Percentiles rank a stretch among this genome's conserved stretches.
Evolutionary conservation across 2,113 vertebrate species (phyloP).

Genomic region (Condylura cristata): DNA sequence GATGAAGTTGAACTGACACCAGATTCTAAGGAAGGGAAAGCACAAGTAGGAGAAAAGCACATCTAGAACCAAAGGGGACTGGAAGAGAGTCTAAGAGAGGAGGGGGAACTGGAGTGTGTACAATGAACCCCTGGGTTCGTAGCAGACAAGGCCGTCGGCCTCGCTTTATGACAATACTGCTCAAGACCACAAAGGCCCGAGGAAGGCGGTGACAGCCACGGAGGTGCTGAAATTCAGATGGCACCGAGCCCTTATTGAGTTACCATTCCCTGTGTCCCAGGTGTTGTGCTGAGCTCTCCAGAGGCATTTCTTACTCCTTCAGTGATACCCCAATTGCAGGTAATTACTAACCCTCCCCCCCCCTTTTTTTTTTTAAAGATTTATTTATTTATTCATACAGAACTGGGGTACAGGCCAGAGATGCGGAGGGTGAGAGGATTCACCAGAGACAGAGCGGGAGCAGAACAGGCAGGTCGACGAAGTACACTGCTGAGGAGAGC

Average conservation of each 20-base stretch:
- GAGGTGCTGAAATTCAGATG: not conserved
- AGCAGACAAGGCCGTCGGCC: not conserved
- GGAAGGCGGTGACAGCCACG: not conserved
- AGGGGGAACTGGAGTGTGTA: constrained; percentile 72
- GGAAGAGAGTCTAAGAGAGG: constrained; percentile 41
- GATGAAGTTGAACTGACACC: constrained; percentile 81
- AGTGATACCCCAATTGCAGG: not conserved
- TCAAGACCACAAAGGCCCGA: not conserved
- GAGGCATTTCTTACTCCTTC: not conserved
- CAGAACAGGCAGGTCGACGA: too few relatives aligned
- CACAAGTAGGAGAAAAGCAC: constrained; percentile 84
- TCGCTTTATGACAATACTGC: not conserved
- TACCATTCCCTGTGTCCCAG: not conserved
- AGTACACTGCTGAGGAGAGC: too few relatives aligned
- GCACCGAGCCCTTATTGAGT: not conserved
- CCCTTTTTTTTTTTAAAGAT: too few relatives aligned
- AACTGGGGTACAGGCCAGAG: too few relatives aligned
- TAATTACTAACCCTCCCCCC: too few relatives aligned
- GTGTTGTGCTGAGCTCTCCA: not conserved
- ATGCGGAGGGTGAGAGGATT: too few relatives aligned
- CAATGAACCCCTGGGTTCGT: constrained; percentile 40
- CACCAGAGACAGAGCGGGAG: too few relatives aligned
- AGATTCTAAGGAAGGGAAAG: constrained; percentile 85
- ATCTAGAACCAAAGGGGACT: constrained; percentile 85
- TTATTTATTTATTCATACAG: too few relatives aligned